These are phyloP conservation scores for Jacana jacana DNA, from an alignment of 2,113 vertebrate genomes.

Conservation along the genomic window DNA sequence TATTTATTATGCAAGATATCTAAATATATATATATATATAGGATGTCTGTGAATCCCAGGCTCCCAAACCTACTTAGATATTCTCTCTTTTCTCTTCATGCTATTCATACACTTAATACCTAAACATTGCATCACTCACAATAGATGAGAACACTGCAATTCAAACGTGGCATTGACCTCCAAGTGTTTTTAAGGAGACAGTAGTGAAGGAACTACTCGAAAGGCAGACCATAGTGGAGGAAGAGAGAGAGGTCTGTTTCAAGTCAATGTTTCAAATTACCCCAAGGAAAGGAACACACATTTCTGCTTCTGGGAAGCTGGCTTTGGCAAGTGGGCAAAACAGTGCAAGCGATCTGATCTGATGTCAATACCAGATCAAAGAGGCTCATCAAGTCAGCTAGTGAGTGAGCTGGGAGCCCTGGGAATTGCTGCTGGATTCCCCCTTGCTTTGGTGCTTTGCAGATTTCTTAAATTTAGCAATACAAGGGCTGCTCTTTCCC, in stretches of 20 bases:
- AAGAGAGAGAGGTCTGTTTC: conserved; percentile 36
- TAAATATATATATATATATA: neutral
- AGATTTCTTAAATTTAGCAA: conserved; percentile 6
- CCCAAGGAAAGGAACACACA: conserved; percentile 2
- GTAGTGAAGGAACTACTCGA: neutral
- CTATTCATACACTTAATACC: conserved; percentile 2
- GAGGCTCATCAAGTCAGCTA: conserved; percentile 30
- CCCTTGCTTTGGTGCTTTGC: neutral
- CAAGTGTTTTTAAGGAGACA: conserved; percentile 44
- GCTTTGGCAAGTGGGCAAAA: conserved; percentile 42
- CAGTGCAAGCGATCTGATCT: conserved; percentile 25
- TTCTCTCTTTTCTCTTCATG: conserved; percentile 33
- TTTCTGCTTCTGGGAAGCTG: conserved; percentile 36
- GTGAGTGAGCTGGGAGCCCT: neutral
- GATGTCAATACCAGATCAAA: conserved; percentile 66
- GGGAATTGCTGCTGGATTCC: conserved; percentile 67
- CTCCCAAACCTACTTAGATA: conserved; percentile 37
- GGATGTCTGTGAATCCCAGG: conserved; percentile 19
- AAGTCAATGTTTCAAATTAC: conserved; percentile 53
- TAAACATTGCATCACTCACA: neutral
- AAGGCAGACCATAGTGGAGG: conserved; percentile 14
- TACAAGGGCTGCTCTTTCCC: neutral
- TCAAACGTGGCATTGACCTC: conserved; percentile 39
- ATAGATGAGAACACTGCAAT: conserved; percentile 28
- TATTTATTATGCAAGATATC: conserved; percentile 1